Evolutionary conservation across 2,113 vertebrate genomes (phyloP), one percentile per base, ranked within the genome.

Genomic region (Zootoca vivipara): DNA sequence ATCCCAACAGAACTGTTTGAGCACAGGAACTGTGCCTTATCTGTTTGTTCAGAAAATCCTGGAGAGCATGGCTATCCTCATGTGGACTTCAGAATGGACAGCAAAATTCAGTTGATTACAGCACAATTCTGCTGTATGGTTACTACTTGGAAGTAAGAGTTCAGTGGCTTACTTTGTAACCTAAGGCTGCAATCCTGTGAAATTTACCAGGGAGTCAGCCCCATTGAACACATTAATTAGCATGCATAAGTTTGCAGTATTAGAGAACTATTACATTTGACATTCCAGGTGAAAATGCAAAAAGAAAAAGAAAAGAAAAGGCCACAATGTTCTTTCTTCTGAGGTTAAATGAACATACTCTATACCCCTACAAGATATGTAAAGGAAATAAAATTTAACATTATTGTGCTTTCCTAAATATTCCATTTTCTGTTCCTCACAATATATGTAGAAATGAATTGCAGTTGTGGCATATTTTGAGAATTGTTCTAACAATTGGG

Each of bases 401-500:
- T 84, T 89, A 3, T 85, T 85, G 1, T 79, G 69, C 26, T 85
- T 91, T 90, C 86, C 90, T 28, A 38, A 26, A 8, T 75, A 73
- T 85, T 52, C 28, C 24, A 35, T 87, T 85, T 89, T 30, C 40
- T 18, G 86, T 90, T 72, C 58, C 85, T 91, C 1, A 84, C 46
- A 83, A 85, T 1, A 0, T 0, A 20, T 1, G 78, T 93, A 0
- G 28, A 0, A 1, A 24, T 42, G 65, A 90, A 78, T 46, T 78
- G 24, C 42, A 28, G 6, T 18, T 18, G 5, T 38, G n/a, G 10
- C 15, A 16, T 58, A 58, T 58, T 58, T 3, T 58, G 56, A 58
- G 4, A 58, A 58, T 58, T 16, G 15, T 18, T 58, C 16, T 18
- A 58, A 58, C 16, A 58, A 1, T 46, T 58, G 13, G 16, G 56